A percentile compares a stretch with the other conserved stretches of the same genome.
Evolutionary conservation across 2,797 vertebrate genomes (phyloP).

Genomic region (Poliocrania exsul): DNA sequence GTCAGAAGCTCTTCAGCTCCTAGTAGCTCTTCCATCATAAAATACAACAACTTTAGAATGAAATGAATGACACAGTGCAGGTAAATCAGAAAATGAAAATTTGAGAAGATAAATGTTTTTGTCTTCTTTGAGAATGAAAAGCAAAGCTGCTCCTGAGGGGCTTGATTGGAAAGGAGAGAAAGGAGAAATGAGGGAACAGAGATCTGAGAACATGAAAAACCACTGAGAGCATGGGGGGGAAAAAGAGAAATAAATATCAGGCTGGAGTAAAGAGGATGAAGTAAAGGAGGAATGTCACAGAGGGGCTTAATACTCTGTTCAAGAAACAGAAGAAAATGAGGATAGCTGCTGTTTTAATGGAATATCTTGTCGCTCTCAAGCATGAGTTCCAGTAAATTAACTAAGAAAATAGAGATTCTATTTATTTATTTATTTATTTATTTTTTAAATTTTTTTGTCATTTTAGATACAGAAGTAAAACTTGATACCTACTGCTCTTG

Average conservation of each 20-base stretch:
- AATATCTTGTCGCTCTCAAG: neutral
- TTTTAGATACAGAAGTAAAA: neutral
- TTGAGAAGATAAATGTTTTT: neutral
- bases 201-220: neutral
- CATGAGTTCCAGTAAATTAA: neutral
- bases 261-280: neutral
- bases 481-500: neutral
- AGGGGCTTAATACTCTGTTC: neutral
- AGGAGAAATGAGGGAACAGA: neutral
- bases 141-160: neutral
- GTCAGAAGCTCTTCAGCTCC: neutral
- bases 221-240: rapidly evolving
- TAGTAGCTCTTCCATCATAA: neutral
- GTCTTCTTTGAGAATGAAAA: neutral
- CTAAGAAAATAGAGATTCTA: neutral
- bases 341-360: neutral
- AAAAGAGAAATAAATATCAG: neutral
- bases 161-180: neutral
- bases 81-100: neutral
- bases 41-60: neutral
- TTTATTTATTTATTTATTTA: neutral
- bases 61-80: neutral
- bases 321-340: neutral
- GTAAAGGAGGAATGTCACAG: neutral
- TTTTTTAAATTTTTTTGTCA: neutral